Evolutionary conservation across 2,888 invertebrate species (phyloP).

Genomic region (Hyalella azteca): DNA sequence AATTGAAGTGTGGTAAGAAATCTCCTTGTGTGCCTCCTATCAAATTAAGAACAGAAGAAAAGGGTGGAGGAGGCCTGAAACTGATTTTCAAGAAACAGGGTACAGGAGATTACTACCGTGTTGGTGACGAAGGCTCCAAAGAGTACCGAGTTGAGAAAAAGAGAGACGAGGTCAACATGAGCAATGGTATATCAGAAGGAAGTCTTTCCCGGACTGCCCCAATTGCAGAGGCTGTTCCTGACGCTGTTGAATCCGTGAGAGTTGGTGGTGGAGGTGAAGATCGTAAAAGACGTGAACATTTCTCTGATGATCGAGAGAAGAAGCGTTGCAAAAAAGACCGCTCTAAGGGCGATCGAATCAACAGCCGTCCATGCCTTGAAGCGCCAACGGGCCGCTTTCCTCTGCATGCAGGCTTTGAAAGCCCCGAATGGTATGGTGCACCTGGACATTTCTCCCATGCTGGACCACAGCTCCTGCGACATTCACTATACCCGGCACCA

Average conservation of each 20-base stretch:
- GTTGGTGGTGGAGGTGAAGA: not conserved
- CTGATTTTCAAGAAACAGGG: slow-evolving; percentile 58
- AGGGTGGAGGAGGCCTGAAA: slow-evolving; percentile 49
- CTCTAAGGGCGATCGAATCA: not conserved
- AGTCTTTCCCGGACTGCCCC: not conserved
- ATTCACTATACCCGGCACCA: not conserved
- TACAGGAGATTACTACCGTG: slow-evolving; percentile 55
- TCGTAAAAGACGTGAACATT: not conserved
- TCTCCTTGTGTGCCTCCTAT: slow-evolving; percentile 51
- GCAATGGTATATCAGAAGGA: not conserved
- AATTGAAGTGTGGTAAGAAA: slow-evolving; percentile 48
- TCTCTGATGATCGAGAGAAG: not conserved
- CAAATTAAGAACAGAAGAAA: slow-evolving; percentile 48
- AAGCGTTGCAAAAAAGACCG: slow-evolving; percentile 17
- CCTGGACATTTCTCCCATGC: slow-evolving; percentile 11
- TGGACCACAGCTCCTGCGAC: slow-evolving; percentile 12
- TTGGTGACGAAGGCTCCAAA: slow-evolving; percentile 51
- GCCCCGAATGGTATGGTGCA: not conserved
- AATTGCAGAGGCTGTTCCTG: not conserved
- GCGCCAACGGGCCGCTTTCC: not conserved
- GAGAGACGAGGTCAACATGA: slow-evolving; percentile 28
- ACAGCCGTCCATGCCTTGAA: not conserved
- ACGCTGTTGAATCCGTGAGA: not conserved
- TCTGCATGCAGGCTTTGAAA: not conserved
- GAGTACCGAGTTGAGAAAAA: slow-evolving; percentile 53